These are phyloP conservation scores for Hydrotaea cyrtoneurina DNA, from an alignment of 2,888 invertebrate species.

Conservation along the genomic window DNA sequence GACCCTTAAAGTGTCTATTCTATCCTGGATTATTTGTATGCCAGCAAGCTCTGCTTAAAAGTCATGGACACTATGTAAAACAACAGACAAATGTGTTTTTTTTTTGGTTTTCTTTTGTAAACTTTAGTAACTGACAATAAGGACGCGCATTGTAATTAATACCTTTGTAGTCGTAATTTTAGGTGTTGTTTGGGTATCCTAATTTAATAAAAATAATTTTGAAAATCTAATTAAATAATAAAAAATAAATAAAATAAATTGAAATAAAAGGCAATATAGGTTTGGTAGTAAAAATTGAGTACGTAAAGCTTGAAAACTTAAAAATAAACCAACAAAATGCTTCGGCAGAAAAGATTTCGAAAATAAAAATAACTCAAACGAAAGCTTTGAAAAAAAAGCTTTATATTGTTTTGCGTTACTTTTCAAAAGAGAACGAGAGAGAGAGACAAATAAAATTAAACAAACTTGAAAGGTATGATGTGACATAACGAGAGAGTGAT, in stretches of 20 bases:
- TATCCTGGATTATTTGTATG: no score
- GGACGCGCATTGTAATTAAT: slow-evolving; percentile 43
- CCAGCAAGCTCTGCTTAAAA: no score
- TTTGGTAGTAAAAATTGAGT: neutral
- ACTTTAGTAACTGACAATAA: slow-evolving; percentile 58
- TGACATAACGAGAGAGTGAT: slow-evolving; percentile 4
- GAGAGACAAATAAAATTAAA: neutral
- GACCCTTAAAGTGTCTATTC: no score
- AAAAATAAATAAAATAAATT: neutral
- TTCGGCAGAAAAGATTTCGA: slow-evolving; percentile 2
- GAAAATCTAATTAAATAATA: neutral
- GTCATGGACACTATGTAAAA: no score
- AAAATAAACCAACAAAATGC: slow-evolving; percentile 64
- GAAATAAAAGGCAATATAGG: slow-evolving; percentile 11
- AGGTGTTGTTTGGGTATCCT: neutral
- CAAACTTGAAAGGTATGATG: neutral
- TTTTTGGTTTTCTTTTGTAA: no score
- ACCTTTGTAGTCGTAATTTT: neutral
- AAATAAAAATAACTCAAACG: neutral
- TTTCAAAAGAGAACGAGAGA: slow-evolving; percentile 7
- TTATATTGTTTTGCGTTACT: no score
- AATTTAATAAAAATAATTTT: neutral
- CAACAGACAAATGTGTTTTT: no score
- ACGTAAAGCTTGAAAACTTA: neutral
- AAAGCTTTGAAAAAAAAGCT: no score